Base-by-base conservation (phyloP, 2,797 vertebrate genomes). In the Notoglanidium macrostoma region DNA sequence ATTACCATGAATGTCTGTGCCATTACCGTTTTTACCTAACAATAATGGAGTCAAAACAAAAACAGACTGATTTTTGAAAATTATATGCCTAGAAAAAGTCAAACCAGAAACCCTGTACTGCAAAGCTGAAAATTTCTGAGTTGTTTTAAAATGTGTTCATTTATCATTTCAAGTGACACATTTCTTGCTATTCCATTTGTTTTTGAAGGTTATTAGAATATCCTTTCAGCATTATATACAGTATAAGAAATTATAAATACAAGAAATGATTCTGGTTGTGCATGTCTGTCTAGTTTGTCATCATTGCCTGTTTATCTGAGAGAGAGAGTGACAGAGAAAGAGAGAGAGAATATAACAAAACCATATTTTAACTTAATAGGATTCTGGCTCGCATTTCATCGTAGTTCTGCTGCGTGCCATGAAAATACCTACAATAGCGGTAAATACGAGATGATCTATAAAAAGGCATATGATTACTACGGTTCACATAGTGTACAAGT, bases 391-490 rank as follows among this genome's bases (percentile, higher is more conserved):
- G 3, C 26, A 51, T 59, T 32, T 80, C 32, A 61, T 59, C 21
- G 26, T 65, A 46, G 6, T n/a, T 82, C 40, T 82, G 32, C 23
- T 79, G 19, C 59, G 77, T 35, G 2, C 40, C 59, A 4, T 83
- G 40, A 51, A 63, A 67, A 67, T 83, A 83, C n/a, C 14, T 19
- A 49, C 80, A 83, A 21, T 67, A 7, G 80, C 1, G 29, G 61
- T 67, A 83, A 49, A 80, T 51, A 81, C 12, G 80, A 15, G 26
- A 83, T 61, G 46, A 67, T 85, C 23, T 51, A 74, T 85, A 61
- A 85, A 63, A 85, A 74, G 70, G 40, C 80, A 83, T 74, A n/a
- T 85, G 70, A 74, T 85, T 83, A 29, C 61, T 67, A 67, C 8
- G 5, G 35, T 85, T 61, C 83, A 76, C 68, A n/a, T 19, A 49